Conservation (phyloP, 2,113 vertebrate species). For the Glareola pratincola region DNA sequence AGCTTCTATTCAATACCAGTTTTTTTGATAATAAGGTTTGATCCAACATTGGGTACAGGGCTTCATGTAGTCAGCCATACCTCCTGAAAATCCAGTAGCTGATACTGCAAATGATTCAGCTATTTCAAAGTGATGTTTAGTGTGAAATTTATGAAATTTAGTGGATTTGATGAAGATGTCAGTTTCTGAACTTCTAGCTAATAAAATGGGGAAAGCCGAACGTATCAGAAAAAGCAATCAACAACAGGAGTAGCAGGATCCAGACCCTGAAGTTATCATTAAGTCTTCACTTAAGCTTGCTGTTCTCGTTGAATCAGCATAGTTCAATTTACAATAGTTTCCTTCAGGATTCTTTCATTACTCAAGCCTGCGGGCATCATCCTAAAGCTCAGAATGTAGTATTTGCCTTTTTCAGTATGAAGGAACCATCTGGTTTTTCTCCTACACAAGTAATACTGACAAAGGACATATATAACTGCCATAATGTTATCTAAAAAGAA, state of each 20-base stretch:
- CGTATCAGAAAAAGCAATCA: neutral
- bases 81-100: neutral
- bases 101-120: neutral
- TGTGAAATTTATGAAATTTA: neutral
- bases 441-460: slow-evolving; percentile 64
- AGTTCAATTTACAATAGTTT: neutral
- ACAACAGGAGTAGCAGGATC: neutral
- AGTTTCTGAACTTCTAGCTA: neutral
- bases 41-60: neutral
- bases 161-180: neutral
- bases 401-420: slow-evolving; percentile 53
- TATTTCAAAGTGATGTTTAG: neutral
- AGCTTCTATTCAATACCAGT: neutral
- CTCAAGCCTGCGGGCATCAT: neutral
- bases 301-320: neutral
- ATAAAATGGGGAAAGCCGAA: neutral
- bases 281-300: neutral
- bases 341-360: neutral
- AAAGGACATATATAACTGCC: slow-evolving; percentile 50
- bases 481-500: slow-evolving; percentile 15
- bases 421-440: slow-evolving; percentile 56
- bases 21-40: neutral
- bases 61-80: neutral
- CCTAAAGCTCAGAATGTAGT: slow-evolving; percentile 5
- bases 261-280: neutral